These are phyloP conservation scores for Lophius piscatorius DNA, from an alignment of 2,113 vertebrate genomes.

Conservation along the genomic window DNA sequence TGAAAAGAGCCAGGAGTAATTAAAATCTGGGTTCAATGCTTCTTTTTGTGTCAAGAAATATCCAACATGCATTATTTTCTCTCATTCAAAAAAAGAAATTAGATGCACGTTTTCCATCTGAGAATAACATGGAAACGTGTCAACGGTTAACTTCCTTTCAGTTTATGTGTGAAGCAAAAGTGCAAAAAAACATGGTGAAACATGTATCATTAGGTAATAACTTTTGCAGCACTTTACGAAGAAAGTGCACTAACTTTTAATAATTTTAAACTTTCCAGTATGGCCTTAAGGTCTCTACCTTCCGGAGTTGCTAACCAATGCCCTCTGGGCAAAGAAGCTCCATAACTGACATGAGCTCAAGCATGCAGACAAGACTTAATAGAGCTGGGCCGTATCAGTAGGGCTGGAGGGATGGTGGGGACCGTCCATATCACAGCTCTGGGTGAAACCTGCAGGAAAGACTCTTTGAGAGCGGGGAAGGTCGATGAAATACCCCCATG, in stretches of 20 bases:
- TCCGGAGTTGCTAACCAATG: conserved; percentile 50
- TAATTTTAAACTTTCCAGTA: conserved; percentile 64
- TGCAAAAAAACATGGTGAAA: conserved; percentile 24
- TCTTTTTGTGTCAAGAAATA: conserved; percentile 47
- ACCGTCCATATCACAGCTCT: conserved; percentile 57
- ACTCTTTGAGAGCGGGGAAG: conserved; percentile 67
- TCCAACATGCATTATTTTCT: conserved; percentile 34
- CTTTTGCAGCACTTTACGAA: conserved; percentile 12
- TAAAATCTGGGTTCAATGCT: conserved; percentile 51
- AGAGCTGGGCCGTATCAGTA: conserved; percentile 67
- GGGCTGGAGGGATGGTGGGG: conserved; percentile 57
- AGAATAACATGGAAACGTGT: conserved; percentile 15
- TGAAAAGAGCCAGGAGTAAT: conserved; percentile 56
- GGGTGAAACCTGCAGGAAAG: conserved; percentile 68
- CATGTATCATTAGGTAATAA: no score
- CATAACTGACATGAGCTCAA: conserved; percentile 67
- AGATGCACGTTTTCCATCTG: conserved; percentile 9
- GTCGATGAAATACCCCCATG: conserved; percentile 76
- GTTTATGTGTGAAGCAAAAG: conserved; percentile 8
- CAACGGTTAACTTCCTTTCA: conserved; percentile 13
- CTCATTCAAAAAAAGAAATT: conserved; percentile 16
- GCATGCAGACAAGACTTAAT: conserved; percentile 73
- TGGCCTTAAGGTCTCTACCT: conserved; percentile 62
- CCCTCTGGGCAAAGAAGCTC: conserved; percentile 59
- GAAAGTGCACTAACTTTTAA: conserved; percentile 54